These are phyloP conservation scores for Halocynthia roretzi DNA, from an alignment of 23 tunicate species.

Conservation along the genomic window DNA sequence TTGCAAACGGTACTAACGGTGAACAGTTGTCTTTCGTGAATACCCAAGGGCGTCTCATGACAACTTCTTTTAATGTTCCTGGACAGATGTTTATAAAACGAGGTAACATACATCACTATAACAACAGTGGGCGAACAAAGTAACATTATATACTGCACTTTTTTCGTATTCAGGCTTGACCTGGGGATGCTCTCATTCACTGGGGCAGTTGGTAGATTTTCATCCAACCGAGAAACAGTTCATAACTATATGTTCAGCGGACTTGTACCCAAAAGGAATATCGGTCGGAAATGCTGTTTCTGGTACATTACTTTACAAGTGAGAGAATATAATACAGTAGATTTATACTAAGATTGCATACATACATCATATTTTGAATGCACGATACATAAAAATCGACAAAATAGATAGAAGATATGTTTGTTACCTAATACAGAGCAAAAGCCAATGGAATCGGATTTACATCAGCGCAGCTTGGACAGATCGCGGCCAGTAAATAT, in stretches of 20 bases:
- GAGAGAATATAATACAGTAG: not conserved
- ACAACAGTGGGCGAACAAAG: not conserved
- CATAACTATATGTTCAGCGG: conserved; percentile 45
- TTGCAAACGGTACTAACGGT: conserved; percentile 65
- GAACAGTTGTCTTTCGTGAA: conserved; percentile 60
- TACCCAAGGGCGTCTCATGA: conserved; percentile 45
- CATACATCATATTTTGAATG: too few species aligned
- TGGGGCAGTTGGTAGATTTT: conserved; percentile 44
- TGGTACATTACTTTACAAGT: conserved; percentile 47
- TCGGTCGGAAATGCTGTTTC: conserved; percentile 48
- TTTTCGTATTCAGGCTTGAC: conserved; percentile 28
- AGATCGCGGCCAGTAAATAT: conserved; percentile 45
- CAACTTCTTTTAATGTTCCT: conserved; percentile 45
- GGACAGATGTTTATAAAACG: conserved; percentile 44
- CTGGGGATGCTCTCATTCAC: conserved; percentile 79
- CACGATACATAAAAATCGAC: not conserved
- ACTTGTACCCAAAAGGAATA: conserved; percentile 65
- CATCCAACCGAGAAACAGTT: conserved; percentile 63
- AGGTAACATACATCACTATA: conserved; percentile 24
- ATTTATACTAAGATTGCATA: too few species aligned
- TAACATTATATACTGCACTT: not conserved
- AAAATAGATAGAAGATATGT: not conserved
- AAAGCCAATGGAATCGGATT: conserved; percentile 59
- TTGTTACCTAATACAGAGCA: conserved; percentile 23
- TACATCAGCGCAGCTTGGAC: conserved; percentile 67